These are phyloP conservation scores for Takifugu ocellatus DNA, from an alignment of 2,797 vertebrate genomes.

Conservation along the genomic window DNA sequence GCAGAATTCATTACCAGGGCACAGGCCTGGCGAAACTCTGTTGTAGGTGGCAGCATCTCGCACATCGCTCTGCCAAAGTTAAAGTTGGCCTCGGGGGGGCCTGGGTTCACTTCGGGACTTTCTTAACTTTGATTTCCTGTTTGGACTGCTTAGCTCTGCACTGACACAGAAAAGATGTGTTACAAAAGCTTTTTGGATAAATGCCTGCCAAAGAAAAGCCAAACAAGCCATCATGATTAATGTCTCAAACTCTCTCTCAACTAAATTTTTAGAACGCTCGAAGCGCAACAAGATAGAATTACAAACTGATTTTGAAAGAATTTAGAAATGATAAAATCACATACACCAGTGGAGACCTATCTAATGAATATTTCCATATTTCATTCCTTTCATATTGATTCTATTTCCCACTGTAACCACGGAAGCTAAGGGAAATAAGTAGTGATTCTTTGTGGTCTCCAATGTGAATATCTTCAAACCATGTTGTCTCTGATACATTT, in stretches of 20 bases:
- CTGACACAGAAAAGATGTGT: neutral
- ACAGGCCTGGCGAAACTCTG: constrained; percentile 40
- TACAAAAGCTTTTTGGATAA: constrained; percentile 1
- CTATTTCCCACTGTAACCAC: neutral
- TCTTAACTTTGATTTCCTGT: constrained; percentile 50
- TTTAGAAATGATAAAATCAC: neutral
- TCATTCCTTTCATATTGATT: no score
- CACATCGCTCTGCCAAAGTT: constrained; percentile 37
- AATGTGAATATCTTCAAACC: constrained; percentile 7
- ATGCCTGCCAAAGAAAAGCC: constrained; percentile 5
- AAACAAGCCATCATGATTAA: no score
- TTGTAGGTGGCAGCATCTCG: constrained; percentile 70
- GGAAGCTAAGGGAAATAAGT: constrained; percentile 5
- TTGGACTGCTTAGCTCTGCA: constrained; percentile 45
- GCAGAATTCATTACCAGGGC: constrained; percentile 62
- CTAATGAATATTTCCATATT: neutral
- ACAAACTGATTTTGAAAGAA: neutral
- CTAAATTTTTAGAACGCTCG: constrained; percentile 5
- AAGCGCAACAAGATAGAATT: neutral
- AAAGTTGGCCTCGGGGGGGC: constrained; percentile 57
- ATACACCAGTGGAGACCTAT: neutral
- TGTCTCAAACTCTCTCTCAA: no score
- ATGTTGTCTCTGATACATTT: constrained; percentile 23
- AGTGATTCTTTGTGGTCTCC: neutral
- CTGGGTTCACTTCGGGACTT: constrained; percentile 42